These are phyloP conservation scores for Pipa parva DNA, from an alignment of 2,113 vertebrate species.

Conservation along the genomic window DNA sequence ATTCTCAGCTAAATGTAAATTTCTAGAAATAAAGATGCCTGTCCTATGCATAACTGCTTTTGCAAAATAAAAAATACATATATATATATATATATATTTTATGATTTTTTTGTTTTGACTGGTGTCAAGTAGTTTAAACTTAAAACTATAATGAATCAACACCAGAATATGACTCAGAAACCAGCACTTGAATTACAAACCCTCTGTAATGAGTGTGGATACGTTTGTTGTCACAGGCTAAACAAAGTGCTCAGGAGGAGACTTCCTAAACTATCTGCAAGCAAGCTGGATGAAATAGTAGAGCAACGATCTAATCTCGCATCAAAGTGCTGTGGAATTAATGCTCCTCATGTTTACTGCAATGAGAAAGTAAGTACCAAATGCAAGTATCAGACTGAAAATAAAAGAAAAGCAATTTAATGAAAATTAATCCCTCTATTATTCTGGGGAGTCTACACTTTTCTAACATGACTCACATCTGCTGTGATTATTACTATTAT, in stretches of 20 bases:
- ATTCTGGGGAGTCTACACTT: too few relatives aligned
- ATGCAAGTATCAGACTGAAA: not conserved
- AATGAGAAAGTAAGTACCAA: slow-evolving; percentile 37
- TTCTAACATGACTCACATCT: too few relatives aligned
- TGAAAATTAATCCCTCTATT: too few relatives aligned
- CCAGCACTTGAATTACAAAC: not conserved
- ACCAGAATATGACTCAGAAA: not conserved
- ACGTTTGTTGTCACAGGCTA: slow-evolving; percentile 44
- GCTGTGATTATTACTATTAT: too few relatives aligned
- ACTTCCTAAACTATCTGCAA: accelerated
- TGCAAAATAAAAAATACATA: not conserved
- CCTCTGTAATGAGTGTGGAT: not conserved
- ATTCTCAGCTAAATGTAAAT: too few relatives aligned
- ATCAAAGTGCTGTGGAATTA: slow-evolving; percentile 43
- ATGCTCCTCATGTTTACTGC: slow-evolving; percentile 46
- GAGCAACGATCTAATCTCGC: slow-evolving; percentile 36
- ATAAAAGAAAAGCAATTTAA: too few relatives aligned
- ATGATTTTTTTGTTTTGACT: too few relatives aligned
- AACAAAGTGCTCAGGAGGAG: not conserved
- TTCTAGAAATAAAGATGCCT: too few relatives aligned
- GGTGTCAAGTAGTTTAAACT: too few relatives aligned
- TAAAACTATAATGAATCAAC: too few relatives aligned
- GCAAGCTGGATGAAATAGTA: slow-evolving; percentile 30
- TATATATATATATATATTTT: not conserved
- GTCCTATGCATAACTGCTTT: too few relatives aligned